phyloP scores from a whole-genome alignment of 2,113 vertebrate species.

The Scomber japonicus region DNA sequence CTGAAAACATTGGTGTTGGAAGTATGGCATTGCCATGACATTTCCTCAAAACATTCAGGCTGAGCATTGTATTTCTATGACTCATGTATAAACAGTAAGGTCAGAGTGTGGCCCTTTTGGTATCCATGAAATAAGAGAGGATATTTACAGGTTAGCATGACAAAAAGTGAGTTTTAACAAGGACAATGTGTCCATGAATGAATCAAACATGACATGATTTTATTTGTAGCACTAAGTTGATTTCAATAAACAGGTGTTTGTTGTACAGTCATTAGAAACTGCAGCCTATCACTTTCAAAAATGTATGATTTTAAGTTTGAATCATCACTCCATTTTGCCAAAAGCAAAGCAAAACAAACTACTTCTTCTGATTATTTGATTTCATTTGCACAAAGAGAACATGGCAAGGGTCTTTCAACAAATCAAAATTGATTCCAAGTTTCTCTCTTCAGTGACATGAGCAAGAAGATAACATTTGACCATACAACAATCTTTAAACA shows the following conservation, averaged over 20 bases:
- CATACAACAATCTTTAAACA: conserved; percentile 13
- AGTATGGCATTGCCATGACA: conserved; percentile 6
- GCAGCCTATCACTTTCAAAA: not conserved
- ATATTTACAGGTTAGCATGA: conserved; percentile 42
- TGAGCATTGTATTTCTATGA: conserved; percentile 33
- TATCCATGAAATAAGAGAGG: conserved; percentile 19
- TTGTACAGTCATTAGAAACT: not conserved
- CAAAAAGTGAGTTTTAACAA: conserved; percentile 7
- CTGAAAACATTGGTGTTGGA: conserved; percentile 31
- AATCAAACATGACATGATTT: conserved; percentile 20
- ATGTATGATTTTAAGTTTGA: not conserved
- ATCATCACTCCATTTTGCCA: not conserved
- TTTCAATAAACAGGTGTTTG: conserved; percentile 27
- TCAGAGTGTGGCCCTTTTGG: not conserved
- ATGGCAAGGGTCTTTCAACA: not conserved
- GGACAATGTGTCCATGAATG: conserved; percentile 22
- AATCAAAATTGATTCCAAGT: conserved; percentile 1
- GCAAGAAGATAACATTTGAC: conserved; percentile 5
- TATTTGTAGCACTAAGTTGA: not conserved
- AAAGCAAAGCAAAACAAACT: not conserved
- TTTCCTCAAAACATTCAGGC: conserved; percentile 31
- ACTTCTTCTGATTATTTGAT: conserved; percentile 12
- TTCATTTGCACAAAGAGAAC: not conserved
- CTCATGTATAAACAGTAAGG: conserved; percentile 44
- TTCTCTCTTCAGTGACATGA: not conserved